Base-by-base conservation (phyloP, 2,113 vertebrate species). In the Chelonoidis abingdonii region DNA sequence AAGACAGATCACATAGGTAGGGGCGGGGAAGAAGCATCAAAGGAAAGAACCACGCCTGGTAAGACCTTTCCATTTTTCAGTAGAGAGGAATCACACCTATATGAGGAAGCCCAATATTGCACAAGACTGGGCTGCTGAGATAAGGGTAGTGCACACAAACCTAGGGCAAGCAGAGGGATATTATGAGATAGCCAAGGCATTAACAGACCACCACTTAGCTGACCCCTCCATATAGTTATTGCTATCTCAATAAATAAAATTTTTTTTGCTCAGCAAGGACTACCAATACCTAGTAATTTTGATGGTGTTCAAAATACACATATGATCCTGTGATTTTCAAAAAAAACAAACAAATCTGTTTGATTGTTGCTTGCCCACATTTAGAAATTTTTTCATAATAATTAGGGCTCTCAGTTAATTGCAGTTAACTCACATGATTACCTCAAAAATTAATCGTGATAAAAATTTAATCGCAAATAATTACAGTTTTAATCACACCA, bases 21-120 rank as follows among this genome's bases (percentile, higher is more conserved):
- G 5, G 2, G 59, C 83, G 14, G 38, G 69, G 69, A 0, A 1
- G 69, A 93, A 94, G 41, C 5, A 2, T 14, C 85, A 92, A 69
- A 76, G 2, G 29, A 92, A 16, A 72, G n/a, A 83, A 90, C 53
- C 8, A 85, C 89, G 88, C 84, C 10, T 83, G 5, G 24, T 79
- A 80, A 96, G 91, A 95, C 9, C 12, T 16, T 86, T 84, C 50
- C 54, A 93, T 91, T 91, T 94, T 57, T 76, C 86, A 92, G 35
- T 14, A 59, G 49, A 29, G 80, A 88, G 38, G n/a, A 12, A 84
- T 38, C 47, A 50, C 27, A 87, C 78, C 93, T 79, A 79, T 79
- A 81, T n/a, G 88, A 89, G 47, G 69, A 6, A 90, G 95, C 92
- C 75, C 82, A 69, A 41, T 31, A 8, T 89, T 91, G 49, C 9